Conservation (phyloP, 2,113 vertebrate genomes). For the Corythoichthys haematopterus region DNA sequence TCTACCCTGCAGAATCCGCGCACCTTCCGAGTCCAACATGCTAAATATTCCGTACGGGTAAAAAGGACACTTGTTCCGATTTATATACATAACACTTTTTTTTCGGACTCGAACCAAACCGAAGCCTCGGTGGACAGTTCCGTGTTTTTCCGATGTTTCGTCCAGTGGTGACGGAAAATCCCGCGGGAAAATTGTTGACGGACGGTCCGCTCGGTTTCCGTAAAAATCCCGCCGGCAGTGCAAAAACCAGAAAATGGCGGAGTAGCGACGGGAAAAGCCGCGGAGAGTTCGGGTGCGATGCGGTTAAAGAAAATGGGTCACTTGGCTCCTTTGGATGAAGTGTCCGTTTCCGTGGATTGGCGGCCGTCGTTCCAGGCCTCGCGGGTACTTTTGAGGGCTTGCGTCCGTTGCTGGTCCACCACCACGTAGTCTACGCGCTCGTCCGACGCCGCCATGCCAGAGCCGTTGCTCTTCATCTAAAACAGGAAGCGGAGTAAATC, state of each 20-base stretch:
- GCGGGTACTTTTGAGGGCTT: slow-evolving; percentile 91
- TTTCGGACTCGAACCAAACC: slow-evolving; percentile 43
- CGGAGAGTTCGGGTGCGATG: too few species aligned
- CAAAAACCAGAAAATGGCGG: slow-evolving; percentile 62
- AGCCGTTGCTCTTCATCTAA: slow-evolving; percentile 89
- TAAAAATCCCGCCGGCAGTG: slow-evolving; percentile 54
- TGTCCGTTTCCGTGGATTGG: slow-evolving; percentile 91
- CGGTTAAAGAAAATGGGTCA: slow-evolving; percentile 59
- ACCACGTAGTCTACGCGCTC: slow-evolving; percentile 98
- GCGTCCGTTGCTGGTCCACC: slow-evolving; percentile 93
- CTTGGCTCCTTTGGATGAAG: slow-evolving; percentile 83
- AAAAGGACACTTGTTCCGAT: slow-evolving; percentile 67
- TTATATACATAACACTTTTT: slow-evolving; percentile 75
- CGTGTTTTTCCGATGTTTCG: slow-evolving; percentile 8
- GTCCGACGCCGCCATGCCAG: slow-evolving; percentile 82
- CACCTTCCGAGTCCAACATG: slow-evolving; percentile 59
- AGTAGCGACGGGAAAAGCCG: slow-evolving; percentile 27
- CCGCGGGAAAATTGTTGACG: slow-evolving; percentile 23
- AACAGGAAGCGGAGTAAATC: neutral
- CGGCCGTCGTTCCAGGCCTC: slow-evolving; percentile 95
- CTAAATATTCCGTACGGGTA: slow-evolving; percentile 68
- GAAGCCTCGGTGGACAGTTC: slow-evolving; percentile 32
- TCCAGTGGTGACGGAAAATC: neutral
- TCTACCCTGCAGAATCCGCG: slow-evolving; percentile 79
- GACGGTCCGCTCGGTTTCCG: neutral